Conservation (phyloP, 1,140 invertebrate species). For the Zaprionus vittiger region DNA sequence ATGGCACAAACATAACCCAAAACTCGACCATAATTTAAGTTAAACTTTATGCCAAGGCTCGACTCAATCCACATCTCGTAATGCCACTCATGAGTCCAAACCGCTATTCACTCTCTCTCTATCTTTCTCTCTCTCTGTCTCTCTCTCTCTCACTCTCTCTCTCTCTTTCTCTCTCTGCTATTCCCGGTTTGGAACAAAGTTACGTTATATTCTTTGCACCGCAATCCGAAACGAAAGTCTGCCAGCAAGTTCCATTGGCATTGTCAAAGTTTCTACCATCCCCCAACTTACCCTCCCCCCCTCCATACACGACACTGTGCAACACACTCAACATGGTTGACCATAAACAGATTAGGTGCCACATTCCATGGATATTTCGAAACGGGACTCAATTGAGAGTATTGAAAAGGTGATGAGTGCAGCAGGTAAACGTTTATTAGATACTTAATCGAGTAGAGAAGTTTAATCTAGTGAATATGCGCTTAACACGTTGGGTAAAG, state of each 20-base stretch:
- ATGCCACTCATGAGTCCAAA: neutral
- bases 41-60: slow-evolving; percentile 7
- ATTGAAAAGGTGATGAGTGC: neutral
- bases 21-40: slow-evolving; percentile 10
- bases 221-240: slow-evolving; percentile 2
- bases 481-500: too few species aligned
- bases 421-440: neutral
- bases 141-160: neutral
- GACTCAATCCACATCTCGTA: neutral
- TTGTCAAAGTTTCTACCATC: neutral
- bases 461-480: too few species aligned
- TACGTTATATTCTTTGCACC: neutral
- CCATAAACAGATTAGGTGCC: neutral
- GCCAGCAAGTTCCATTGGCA: neutral
- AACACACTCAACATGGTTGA: neutral
- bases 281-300: too few species aligned
- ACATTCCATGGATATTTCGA: neutral
- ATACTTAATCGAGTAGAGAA: too few species aligned
- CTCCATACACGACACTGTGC: too few species aligned
- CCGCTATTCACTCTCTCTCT: neutral
- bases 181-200: neutral
- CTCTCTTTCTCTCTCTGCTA: neutral
- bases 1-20: slow-evolving; percentile 4
- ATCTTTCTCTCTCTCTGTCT: neutral
- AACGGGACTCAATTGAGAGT: neutral